Conservation (phyloP, 2,888 invertebrate species). For the Siphlonurus alternatus region DNA sequence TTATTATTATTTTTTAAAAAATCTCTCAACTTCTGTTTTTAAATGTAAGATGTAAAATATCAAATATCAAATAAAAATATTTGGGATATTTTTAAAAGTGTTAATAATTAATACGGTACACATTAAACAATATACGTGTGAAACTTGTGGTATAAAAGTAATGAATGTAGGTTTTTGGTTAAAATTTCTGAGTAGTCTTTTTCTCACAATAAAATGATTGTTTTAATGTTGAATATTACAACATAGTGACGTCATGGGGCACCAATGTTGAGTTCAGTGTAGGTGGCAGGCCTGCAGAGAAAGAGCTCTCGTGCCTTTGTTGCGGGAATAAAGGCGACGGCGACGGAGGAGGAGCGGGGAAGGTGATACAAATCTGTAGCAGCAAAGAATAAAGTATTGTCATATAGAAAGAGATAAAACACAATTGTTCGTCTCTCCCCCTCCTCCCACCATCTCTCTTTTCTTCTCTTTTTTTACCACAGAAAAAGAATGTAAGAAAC, state of each 20-base stretch:
- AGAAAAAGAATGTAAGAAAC: neutral
- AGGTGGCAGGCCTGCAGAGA: neutral
- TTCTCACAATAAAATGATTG: too few relatives aligned
- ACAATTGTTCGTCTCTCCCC: neutral
- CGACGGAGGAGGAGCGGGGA: neutral
- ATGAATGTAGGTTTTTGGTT: too few relatives aligned
- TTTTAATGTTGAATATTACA: too few relatives aligned
- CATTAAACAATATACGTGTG: too few relatives aligned
- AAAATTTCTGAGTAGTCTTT: too few relatives aligned
- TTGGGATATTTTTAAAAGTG: too few relatives aligned
- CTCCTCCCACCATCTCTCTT: neutral
- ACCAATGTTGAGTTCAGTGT: neutral
- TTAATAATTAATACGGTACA: too few relatives aligned
- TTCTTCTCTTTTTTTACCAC: neutral
- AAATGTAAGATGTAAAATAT: too few relatives aligned
- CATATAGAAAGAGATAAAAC: conserved; percentile 4
- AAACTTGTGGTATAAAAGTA: too few relatives aligned
- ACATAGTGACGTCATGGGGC: neutral
- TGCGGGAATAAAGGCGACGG: conserved; percentile 1
- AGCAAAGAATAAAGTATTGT: conserved; percentile 3
- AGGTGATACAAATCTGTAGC: conserved; percentile 1
- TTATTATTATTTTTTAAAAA: too few relatives aligned
- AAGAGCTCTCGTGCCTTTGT: neutral
- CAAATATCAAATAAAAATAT: too few relatives aligned
- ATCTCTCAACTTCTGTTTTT: too few relatives aligned